phyloP scores from a whole-genome alignment of 1,140 invertebrate genomes.

The Nylanderia fulva region DNA sequence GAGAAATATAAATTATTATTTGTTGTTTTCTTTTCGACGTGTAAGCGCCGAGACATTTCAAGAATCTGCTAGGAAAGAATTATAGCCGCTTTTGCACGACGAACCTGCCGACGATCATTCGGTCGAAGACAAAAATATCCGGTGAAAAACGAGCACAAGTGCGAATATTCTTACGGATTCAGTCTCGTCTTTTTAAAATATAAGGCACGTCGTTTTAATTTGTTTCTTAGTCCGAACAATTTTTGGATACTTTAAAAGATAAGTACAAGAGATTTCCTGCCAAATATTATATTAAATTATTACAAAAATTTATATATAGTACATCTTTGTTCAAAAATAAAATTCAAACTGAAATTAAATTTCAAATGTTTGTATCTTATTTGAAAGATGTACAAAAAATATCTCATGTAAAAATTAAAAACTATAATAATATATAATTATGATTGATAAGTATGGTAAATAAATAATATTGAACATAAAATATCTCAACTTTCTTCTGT shows the following conservation, averaged over 20 bases:
- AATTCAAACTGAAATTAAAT: slow-evolving; percentile 1
- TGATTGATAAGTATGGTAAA: neutral
- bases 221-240: neutral
- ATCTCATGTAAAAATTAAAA: neutral
- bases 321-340: neutral
- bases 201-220: slow-evolving; percentile 31
- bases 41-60: slow-evolving; percentile 29
- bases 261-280: neutral
- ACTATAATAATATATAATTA: neutral
- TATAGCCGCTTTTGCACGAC: neutral
- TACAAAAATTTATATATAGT: neutral
- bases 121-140: slow-evolving; percentile 41
- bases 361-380: neutral
- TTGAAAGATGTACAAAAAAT: neutral
- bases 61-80: slow-evolving; percentile 49
- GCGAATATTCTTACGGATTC: slow-evolving; percentile 46
- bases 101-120: slow-evolving; percentile 21
- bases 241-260: neutral
- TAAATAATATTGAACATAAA: neutral
- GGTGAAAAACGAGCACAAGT: slow-evolving; percentile 46
- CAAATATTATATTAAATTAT: neutral
- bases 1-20: slow-evolving; percentile 59
- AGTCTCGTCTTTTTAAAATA: neutral
- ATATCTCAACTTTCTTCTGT: neutral
- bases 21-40: slow-evolving; percentile 36